Base-by-base conservation (phyloP, 2,888 invertebrate species). In the Morpho achilles region DNA sequence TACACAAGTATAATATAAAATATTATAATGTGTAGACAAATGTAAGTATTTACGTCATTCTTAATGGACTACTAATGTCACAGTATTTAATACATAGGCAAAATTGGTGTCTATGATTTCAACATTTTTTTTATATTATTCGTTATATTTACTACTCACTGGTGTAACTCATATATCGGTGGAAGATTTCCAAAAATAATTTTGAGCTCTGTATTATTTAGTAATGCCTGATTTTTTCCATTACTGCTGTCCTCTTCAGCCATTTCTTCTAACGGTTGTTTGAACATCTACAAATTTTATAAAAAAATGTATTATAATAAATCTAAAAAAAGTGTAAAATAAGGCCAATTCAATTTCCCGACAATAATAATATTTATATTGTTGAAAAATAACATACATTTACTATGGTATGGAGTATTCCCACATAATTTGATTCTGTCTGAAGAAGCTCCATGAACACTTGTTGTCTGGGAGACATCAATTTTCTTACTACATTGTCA, bases 381-480 rank as follows among this genome's bases (percentile, higher is more conserved):
- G 5, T 5, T 32, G 32, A 32, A 16, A 16, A 32, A 32, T 51
- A 64, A 71, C 86, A 79, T 85, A 97, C 98, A 82, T 94, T 96
- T 77, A 98, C 94, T 74, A 99, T 97, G 45, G 98, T 98, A 72
- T 96, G 94, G 71, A 99, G 92, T 76, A 99, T 98, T 63, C 95
- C 96, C 61, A 99, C 98, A 84, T 99, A 99, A 92, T 99, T 99
- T 61, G 95, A 96, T 86, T 99, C 99, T 0, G 99, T 99, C 84
- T 98, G 97, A 65, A 97, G 93, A 71, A 99, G 92, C 87, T 99
- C 99, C 87, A 96, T 93, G 80, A 96, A 96, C 53, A 96, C 96
- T 84, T 95, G 95, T 75, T 96, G 95, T 54, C 97, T 91, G 3
- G 95, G 93, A 48, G 95, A 94, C 80, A 94, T 91, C 68, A 93